Evolutionary conservation across 2,888 invertebrate species (phyloP).

Genomic region (Mesorhabditis spiculigera): DNA sequence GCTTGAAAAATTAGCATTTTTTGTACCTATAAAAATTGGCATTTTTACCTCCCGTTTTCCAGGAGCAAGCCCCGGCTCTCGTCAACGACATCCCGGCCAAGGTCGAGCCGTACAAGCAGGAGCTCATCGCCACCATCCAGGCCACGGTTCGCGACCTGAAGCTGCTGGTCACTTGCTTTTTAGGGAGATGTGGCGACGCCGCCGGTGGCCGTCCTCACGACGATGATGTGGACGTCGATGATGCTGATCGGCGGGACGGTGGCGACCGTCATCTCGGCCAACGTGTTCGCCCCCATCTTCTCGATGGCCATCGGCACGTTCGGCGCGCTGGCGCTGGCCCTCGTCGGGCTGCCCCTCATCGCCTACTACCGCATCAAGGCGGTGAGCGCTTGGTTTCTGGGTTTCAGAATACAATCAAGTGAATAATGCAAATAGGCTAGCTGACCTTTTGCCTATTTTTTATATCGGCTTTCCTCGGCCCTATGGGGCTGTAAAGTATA

Average conservation of each 20-base stretch:
- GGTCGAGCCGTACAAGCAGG: slow-evolving; percentile 7
- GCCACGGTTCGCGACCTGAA: slow-evolving; percentile 12
- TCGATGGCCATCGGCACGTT: neutral
- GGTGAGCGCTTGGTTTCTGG: slow-evolving; percentile 17
- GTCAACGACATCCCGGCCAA: neutral
- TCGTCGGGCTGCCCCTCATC: slow-evolving; percentile 18
- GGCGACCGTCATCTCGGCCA: slow-evolving; percentile 9
- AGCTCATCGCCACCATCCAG: slow-evolving; percentile 15
- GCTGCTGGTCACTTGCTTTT: neutral
- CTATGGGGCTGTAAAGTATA: too few relatives aligned
- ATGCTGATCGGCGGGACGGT: slow-evolving; percentile 8
- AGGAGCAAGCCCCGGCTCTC: neutral
- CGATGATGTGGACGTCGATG: slow-evolving; percentile 19
- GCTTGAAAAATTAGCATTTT: too few relatives aligned
- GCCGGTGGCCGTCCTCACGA: slow-evolving; percentile 11
- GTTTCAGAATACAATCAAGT: slow-evolving; percentile 5
- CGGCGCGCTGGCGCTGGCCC: neutral
- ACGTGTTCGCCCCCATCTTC: slow-evolving; percentile 10
- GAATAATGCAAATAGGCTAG: too few relatives aligned
- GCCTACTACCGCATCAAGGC: slow-evolving; percentile 8
- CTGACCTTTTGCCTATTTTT: too few relatives aligned
- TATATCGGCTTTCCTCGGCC: too few relatives aligned
- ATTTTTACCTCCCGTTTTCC: neutral
- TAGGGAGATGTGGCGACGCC: neutral
- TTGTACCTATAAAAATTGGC: too few relatives aligned